phyloP scores from a whole-genome alignment of 2,797 vertebrate genomes.

The Bradypodion ventrale region DNA sequence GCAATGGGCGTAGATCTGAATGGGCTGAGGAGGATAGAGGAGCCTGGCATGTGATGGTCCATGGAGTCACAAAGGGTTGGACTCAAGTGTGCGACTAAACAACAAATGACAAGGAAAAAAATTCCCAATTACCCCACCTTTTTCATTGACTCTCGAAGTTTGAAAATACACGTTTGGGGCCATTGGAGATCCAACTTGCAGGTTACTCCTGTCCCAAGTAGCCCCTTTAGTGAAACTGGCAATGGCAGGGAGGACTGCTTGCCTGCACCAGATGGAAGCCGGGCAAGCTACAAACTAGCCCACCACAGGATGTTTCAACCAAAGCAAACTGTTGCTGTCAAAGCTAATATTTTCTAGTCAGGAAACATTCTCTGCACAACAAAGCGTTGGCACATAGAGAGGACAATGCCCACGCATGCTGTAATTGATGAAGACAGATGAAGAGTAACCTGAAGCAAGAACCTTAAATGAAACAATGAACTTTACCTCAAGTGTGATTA shows the following conservation, averaged over 20 bases:
- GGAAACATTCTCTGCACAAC: constrained; percentile 20
- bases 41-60: too few relatives aligned
- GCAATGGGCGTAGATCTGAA: too few relatives aligned
- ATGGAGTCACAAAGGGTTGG: too few relatives aligned
- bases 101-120: too few relatives aligned
- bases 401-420: neutral
- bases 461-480: neutral
- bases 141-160: neutral
- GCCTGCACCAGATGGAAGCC: neutral
- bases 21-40: too few relatives aligned
- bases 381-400: neutral
- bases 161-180: neutral
- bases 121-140: too few relatives aligned
- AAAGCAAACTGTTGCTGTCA: neutral
- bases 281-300: rapidly evolving
- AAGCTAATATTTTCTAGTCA: neutral
- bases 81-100: too few relatives aligned
- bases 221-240: neutral
- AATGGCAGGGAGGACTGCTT: neutral
- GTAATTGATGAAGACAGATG: constrained; percentile 11
- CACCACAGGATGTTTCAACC: neutral
- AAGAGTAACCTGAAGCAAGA: constrained; percentile 15
- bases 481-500: constrained; percentile 25
- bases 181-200: neutral
- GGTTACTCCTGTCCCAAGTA: neutral